Evolutionary conservation across 2,797 vertebrate genomes (phyloP), one percentile per base, ranked within the genome.

Genomic region (Mareca penelope): DNA sequence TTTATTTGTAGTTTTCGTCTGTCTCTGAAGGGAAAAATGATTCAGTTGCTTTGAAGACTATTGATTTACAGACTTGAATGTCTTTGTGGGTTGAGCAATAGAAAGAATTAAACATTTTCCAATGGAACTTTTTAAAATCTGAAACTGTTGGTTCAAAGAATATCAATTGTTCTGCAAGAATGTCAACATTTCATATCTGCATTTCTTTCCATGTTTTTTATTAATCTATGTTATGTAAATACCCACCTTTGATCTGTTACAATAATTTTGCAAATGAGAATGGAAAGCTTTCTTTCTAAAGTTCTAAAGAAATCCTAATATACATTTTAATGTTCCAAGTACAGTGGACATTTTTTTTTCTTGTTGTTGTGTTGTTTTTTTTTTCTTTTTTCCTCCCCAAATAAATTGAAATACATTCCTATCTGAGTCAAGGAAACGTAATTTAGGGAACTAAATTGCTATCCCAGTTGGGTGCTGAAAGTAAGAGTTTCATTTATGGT

Each of bases 1-100:
- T 81, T 65, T 35, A 33, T 86, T 86, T 85, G 31, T 86, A 78
- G 48, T 67, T 88, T 95, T 95, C 48, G 71, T 17, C 44, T 94
- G 85, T 6, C 2, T 72, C 28, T 61, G 50, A 78, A 84, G 22
- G 46, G 40, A 83, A 24, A 29, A 81, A 84, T 59, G 37, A 81
- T 81, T 64, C 7, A 12, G 23, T 90, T 90, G 40, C 65, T 94
- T 85, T 91, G 63, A 94, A 70, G 24, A 28, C 18, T 67, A 39
- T 40, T 90, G 59, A 57, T 86, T 80, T 61, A 29, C 53, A 61
- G 37, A 24, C 33, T 69, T 75, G 44, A 87, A 26, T 69, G 31
- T 56, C 31, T 29, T 70, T 70, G 60, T 81, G 55, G 26, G 44
- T 48, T 64, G 31, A 78, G 35, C 35, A 69, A 78, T 31, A 81